phyloP scores from a whole-genome alignment of 2,888 invertebrate genomes.

The Nycteola revayana region DNA sequence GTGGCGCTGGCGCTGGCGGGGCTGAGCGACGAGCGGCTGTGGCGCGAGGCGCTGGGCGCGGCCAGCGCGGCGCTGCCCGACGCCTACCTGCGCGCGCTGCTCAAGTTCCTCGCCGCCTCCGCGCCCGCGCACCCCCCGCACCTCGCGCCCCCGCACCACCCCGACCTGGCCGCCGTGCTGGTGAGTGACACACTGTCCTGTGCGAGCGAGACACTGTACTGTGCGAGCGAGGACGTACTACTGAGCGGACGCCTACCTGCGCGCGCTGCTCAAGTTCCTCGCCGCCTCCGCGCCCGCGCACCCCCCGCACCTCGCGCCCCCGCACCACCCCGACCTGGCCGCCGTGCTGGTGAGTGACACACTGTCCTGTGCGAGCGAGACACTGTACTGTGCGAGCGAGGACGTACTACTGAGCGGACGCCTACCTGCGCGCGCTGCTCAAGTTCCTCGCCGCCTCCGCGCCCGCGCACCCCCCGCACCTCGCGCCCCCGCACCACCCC shows the following conservation, averaged over 20 bases:
- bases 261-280: slow-evolving; percentile 95
- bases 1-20: slow-evolving; percentile 84
- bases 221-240: not conserved
- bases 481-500: slow-evolving; percentile 61
- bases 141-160: slow-evolving; percentile 72
- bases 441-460: slow-evolving; percentile 92
- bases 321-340: slow-evolving; percentile 29
- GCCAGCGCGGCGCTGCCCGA: slow-evolving; percentile 91
- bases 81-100: slow-evolving; percentile 94
- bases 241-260: slow-evolving; percentile 90
- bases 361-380: not conserved
- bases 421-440: slow-evolving; percentile 95
- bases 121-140: slow-evolving; percentile 68
- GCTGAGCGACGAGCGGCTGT: slow-evolving; percentile 91
- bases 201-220: not conserved
- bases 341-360: slow-evolving; percentile 46
- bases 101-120: slow-evolving; percentile 93
- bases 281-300: slow-evolving; percentile 84
- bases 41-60: slow-evolving; percentile 90
- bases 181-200: slow-evolving; percentile 24
- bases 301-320: slow-evolving; percentile 81
- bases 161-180: slow-evolving; percentile 46
- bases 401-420: slow-evolving; percentile 78
- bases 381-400: not conserved
- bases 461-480: slow-evolving; percentile 72